Evolutionary conservation across 2,113 vertebrate genomes (phyloP).

Genomic region (Dendrocopos noguchii): DNA sequence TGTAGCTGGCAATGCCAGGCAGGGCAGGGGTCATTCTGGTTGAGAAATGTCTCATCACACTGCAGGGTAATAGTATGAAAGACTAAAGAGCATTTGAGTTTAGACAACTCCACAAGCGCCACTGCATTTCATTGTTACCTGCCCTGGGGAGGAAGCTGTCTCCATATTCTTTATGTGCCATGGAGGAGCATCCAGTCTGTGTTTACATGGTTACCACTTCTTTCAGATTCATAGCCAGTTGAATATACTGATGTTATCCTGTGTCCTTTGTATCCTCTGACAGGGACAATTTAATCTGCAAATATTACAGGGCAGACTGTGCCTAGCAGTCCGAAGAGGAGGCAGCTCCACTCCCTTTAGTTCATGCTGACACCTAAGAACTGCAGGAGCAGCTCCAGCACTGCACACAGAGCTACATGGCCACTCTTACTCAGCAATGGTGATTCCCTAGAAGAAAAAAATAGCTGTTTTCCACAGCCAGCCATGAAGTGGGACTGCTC

Average conservation of each 20-base stretch:
- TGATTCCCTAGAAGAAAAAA: background rate
- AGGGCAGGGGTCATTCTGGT: background rate
- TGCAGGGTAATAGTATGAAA: background rate
- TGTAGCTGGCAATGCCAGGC: background rate
- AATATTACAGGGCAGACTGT: background rate
- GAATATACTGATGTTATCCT: background rate
- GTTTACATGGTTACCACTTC: background rate
- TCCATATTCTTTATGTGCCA: background rate
- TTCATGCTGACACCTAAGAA: background rate
- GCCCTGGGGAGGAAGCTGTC: background rate
- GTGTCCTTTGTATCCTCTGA: background rate
- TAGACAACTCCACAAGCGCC: background rate
- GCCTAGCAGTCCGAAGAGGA: background rate
- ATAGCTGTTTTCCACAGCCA: background rate
- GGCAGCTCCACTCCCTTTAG: background rate
- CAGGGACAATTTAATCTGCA: background rate
- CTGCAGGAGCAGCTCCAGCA: background rate
- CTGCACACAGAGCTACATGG: too few species aligned
- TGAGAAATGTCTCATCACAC: background rate
- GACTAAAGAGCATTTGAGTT: background rate
- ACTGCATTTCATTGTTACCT: background rate
- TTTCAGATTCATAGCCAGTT: background rate
- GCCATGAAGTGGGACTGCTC: background rate
- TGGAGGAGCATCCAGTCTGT: background rate
- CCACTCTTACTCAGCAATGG: background rate